These are phyloP conservation scores for Matsumyia berberina DNA, from an alignment of 2,888 invertebrate species.

Conservation along the genomic window DNA sequence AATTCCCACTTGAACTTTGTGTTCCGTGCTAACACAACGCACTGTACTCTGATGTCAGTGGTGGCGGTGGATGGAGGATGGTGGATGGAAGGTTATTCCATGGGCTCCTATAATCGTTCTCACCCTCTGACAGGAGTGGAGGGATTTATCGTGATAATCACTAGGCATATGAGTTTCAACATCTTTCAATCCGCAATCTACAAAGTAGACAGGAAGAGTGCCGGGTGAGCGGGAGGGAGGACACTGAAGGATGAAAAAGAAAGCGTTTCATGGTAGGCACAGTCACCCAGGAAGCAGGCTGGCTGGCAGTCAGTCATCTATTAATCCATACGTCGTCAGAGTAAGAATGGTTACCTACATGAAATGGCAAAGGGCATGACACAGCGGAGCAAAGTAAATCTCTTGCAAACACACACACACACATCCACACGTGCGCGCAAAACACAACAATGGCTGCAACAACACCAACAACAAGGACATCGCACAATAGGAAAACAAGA, in stretches of 20 bases:
- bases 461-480: constrained; percentile 61
- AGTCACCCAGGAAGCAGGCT: constrained; percentile 13
- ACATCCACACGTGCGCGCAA: background rate
- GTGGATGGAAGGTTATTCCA: constrained; percentile 12
- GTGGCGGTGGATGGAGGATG: background rate
- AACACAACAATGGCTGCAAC: constrained; percentile 53
- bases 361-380: constrained; percentile 69
- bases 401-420: constrained; percentile 1
- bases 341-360: constrained; percentile 68
- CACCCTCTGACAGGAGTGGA: constrained; percentile 45
- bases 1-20: constrained; percentile 72
- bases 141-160: constrained; percentile 74
- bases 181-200: constrained; percentile 69
- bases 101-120: constrained; percentile 59
- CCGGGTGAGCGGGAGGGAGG: background rate
- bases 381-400: constrained; percentile 60
- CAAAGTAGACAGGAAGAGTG: constrained; percentile 55
- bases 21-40: constrained; percentile 43
- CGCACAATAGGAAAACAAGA: constrained; percentile 62
- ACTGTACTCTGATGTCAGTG: constrained; percentile 4
- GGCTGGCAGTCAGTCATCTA: constrained; percentile 68
- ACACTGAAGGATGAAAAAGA: background rate
- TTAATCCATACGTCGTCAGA: constrained; percentile 64
- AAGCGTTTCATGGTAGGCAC: constrained; percentile 25
- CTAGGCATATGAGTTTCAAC: constrained; percentile 73